These are phyloP conservation scores for Eumaeus atala DNA, from an alignment of 1,140 invertebrate species.

Conservation along the genomic window DNA sequence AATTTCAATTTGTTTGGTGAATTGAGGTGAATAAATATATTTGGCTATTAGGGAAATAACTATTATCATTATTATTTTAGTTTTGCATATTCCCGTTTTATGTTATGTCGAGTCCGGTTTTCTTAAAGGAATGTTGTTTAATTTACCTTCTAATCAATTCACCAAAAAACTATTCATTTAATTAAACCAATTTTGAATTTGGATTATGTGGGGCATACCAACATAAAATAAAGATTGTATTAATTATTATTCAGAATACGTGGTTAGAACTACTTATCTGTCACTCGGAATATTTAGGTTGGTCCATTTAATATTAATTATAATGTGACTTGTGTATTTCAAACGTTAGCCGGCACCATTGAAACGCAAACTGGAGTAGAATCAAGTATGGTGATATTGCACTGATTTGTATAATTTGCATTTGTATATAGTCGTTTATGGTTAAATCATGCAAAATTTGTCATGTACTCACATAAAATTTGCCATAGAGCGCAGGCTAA, in stretches of 20 bases:
- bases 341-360: slow-evolving; percentile 17
- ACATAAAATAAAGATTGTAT: too few species aligned
- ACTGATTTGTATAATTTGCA: slow-evolving; percentile 14
- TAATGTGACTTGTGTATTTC: slow-evolving; percentile 18
- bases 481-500: slow-evolving; percentile 6
- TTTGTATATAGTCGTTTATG: slow-evolving; percentile 12
- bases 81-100: too few species aligned
- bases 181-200: too few species aligned
- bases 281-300: slow-evolving; percentile 7
- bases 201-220: too few species aligned
- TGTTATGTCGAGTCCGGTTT: too few species aligned
- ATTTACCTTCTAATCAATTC: too few species aligned
- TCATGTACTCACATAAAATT: slow-evolving; percentile 3
- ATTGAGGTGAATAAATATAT: not conserved
- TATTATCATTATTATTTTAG: too few species aligned
- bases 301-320: slow-evolving; percentile 16
- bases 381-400: slow-evolving; percentile 14
- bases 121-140: too few species aligned
- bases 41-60: not conserved
- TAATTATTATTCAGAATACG: too few species aligned
- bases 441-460: slow-evolving; percentile 3
- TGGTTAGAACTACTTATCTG: not conserved
- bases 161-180: too few species aligned
- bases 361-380: slow-evolving; percentile 22
- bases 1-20: too few species aligned